A percentile compares a stretch with the other conserved stretches of the same genome.
Conservation (phyloP, 2,888 invertebrate genomes). For the Nebria salina region DNA sequence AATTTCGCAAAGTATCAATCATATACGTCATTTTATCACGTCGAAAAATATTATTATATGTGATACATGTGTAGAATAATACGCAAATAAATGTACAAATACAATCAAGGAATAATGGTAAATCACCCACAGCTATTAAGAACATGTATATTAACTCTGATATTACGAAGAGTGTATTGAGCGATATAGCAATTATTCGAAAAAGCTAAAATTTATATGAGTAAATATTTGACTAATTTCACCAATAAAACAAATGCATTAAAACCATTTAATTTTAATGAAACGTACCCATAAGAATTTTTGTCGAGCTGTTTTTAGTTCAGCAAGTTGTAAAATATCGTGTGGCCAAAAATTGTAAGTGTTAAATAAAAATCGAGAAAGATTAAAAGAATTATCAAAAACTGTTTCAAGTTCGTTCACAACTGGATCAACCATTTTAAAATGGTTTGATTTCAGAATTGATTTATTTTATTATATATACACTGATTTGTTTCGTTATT, state of each 20-base stretch:
- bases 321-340: background rate
- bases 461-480: background rate
- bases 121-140: background rate
- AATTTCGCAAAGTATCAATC: conserved; percentile 4
- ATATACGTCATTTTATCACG: conserved; percentile 11
- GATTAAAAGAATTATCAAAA: background rate
- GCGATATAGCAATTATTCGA: background rate
- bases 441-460: too few relatives aligned
- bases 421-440: background rate
- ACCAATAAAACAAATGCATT: too few relatives aligned
- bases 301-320: background rate
- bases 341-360: conserved; percentile 10
- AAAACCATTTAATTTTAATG: background rate
- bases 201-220: background rate
- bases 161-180: background rate
- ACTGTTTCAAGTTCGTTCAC: background rate
- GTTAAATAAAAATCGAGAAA: background rate
- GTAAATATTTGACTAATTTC: background rate
- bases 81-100: background rate
- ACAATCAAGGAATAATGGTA: background rate
- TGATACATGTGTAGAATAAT: conserved; percentile 1
- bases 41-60: background rate
- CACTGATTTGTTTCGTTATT: background rate
- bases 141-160: conserved; percentile 5
- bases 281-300: background rate